Evolutionary conservation across 2,113 vertebrate genomes (phyloP), one percentile per base, ranked within the genome.

Genomic region (Seriola rivoliana): DNA sequence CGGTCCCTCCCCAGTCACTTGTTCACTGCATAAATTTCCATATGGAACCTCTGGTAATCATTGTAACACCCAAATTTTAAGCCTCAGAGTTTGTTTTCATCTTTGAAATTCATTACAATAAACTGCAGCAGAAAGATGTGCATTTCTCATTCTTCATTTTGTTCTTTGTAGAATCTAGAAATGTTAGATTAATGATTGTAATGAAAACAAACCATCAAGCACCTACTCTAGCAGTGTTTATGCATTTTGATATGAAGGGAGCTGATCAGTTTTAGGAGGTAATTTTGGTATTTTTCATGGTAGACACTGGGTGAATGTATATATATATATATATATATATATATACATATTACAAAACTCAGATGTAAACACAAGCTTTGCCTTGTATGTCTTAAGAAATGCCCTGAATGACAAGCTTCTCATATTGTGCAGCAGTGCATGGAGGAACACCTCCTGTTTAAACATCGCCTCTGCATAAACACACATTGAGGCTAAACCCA

Each of bases 11-110:
- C 70, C 55, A 55, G 57, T 80, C 69, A 84, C 81, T 78, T 75
- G 81, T 82, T 82, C 69, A 9, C 59, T 75, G 90, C 73, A 88
- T 72, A 88, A 1, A 91, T 88, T 76, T 88, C 58, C 82, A 86
- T 85, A 59, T 2, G 13, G 55, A 77, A 16, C 40, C 63, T 68
- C 68, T 62, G 10, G n/a, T 69, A 46, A 57, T 81, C 12, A 68
- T 40, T 32, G 32, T 54, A 55, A 77, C 23, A n/a, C 17, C 40
- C 14, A 54, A 52, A 62, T 70, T 23, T 59, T 58, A 25, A 34
- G 50, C 38, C 65, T 70, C 14, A 0, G 52, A 67, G 63, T 71
- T 46, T 59, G 60, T 80, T 73, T 69, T 71, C 67, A 59, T 68
- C 55, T 76, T 25, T 73, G 42, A 63, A 54, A 64, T 52, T 38